Conservation (phyloP, 2,797 vertebrate genomes). For the Acipenser ruthenus region DNA sequence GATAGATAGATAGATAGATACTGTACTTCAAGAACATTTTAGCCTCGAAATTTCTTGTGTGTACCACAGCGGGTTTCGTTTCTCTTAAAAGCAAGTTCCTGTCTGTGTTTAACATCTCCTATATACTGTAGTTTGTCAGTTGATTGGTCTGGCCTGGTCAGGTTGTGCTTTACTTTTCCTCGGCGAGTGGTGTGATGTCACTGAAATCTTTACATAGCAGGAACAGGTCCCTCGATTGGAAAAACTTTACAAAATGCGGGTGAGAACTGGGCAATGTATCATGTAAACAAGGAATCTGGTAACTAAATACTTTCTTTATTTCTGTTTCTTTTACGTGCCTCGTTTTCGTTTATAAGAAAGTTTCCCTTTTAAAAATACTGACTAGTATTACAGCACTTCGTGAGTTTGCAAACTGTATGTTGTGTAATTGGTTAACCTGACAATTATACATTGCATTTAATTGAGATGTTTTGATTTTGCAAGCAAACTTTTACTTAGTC, state of each 20-base stretch:
- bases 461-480: background rate
- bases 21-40: too few species aligned
- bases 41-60: too few species aligned
- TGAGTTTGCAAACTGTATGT: too few species aligned
- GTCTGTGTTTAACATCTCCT: too few species aligned
- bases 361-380: background rate
- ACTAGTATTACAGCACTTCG: background rate
- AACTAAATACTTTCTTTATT: slow-evolving; percentile 12
- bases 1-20: too few species aligned
- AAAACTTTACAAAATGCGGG: slow-evolving; percentile 22
- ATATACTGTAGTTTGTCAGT: background rate
- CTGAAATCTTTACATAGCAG: slow-evolving; percentile 18
- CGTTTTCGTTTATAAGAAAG: background rate
- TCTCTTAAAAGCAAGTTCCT: too few species aligned
- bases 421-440: too few species aligned
- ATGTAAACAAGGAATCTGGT: slow-evolving; percentile 21
- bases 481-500: too few species aligned
- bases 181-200: background rate
- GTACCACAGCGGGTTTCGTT: too few species aligned
- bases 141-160: slow-evolving; percentile 22
- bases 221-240: slow-evolving; percentile 35
- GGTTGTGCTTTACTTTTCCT: background rate
- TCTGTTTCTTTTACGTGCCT: background rate
- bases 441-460: background rate
- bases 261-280: slow-evolving; percentile 28